phyloP scores from a whole-genome alignment of 1,140 invertebrate species.

The Choristoneura fumiferana region DNA sequence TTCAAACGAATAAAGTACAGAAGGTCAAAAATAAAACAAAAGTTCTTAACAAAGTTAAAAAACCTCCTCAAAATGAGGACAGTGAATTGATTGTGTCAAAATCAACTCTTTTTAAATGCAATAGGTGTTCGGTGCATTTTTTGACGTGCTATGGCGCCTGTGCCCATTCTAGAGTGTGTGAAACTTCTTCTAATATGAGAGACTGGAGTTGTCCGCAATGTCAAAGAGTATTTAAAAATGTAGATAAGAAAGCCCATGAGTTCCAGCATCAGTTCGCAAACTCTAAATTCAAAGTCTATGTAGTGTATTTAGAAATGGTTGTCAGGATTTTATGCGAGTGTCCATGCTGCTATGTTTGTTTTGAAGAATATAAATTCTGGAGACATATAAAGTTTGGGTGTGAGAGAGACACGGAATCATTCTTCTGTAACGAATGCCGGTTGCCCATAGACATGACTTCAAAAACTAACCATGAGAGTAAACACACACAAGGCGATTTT shows the following conservation, averaged over 20 bases:
- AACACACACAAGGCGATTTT: constrained; percentile 9
- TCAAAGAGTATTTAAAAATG: constrained; percentile 17
- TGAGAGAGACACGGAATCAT: not conserved
- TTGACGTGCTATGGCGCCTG: constrained; percentile 2
- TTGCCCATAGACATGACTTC: not conserved
- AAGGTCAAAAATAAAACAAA: not conserved
- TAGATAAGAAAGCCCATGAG: constrained; percentile 20
- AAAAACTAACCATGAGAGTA: not conserved
- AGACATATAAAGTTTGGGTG: not conserved
- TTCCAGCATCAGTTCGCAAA: constrained; percentile 23
- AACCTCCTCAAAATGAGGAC: not conserved
- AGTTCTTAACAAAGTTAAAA: not conserved
- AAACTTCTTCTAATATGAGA: not conserved
- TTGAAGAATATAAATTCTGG: constrained; percentile 26
- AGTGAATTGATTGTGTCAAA: constrained; percentile 19
- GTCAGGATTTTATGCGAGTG: constrained; percentile 24
- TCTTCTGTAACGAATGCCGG: not conserved
- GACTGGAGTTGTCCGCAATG: constrained; percentile 23
- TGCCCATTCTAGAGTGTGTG: not conserved
- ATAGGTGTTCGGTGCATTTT: constrained; percentile 26
- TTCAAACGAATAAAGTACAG: not conserved
- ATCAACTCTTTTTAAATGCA: constrained; percentile 28
- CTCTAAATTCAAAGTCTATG: constrained; percentile 27
- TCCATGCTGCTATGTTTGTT: constrained; percentile 28
- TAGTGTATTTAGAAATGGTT: constrained; percentile 19